Percentiles rank a stretch among this genome's conserved stretches.
phyloP scores from a whole-genome alignment of 1,140 invertebrate genomes.

The Aradophagus sp. region DNA sequence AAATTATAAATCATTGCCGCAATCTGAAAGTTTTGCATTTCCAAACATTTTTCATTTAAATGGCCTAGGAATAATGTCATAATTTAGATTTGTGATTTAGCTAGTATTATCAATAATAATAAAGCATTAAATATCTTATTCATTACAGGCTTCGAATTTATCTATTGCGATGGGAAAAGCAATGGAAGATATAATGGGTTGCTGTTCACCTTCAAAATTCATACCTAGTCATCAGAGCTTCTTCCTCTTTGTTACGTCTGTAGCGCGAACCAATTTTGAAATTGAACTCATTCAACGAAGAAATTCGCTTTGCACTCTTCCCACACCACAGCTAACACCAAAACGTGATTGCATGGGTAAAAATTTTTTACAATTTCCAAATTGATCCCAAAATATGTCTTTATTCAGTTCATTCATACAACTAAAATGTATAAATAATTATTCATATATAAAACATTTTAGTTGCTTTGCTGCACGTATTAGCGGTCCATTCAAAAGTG shows the following conservation, averaged over 20 bases:
- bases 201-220: conserved; percentile 82
- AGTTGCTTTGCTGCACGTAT: conserved; percentile 91
- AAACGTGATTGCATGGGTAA: conserved; percentile 91
- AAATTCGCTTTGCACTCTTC: conserved; percentile 80
- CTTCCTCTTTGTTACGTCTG: conserved; percentile 91
- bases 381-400: no score
- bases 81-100: conserved; percentile 32
- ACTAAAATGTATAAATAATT: no score
- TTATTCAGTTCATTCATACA: no score
- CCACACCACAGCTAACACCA: conserved; percentile 79
- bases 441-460: conserved; percentile 37
- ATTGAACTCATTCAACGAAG: conserved; percentile 91
- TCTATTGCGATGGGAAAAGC: conserved; percentile 87
- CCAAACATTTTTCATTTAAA: no score
- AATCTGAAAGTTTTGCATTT: no score
- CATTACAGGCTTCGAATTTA: conserved; percentile 76
- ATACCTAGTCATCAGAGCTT: conserved; percentile 84
- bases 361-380: conserved; percentile 3
- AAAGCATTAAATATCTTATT: neutral
- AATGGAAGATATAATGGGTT: conserved; percentile 95
- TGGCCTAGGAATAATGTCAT: no score
- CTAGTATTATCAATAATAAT: neutral
- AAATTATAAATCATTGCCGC: no score
- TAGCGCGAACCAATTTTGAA: conserved; percentile 94
- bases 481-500: conserved; percentile 86